These are phyloP conservation scores for Romanogobio albipinnatus DNA, from an alignment of 2,113 vertebrate genomes.

Conservation along the genomic window DNA sequence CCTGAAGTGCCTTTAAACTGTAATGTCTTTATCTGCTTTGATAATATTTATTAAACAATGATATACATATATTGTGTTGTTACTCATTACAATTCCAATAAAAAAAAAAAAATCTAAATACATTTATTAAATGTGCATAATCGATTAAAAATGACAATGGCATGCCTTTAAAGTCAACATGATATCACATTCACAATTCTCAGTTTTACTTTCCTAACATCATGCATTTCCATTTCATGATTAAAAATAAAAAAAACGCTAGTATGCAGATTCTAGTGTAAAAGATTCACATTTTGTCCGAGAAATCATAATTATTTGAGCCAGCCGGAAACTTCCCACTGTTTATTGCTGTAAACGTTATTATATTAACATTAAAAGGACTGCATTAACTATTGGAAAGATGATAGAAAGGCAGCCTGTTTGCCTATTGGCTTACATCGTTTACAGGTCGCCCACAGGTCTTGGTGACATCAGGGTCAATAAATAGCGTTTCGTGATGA, in stretches of 20 bases:
- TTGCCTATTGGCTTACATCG: neutral
- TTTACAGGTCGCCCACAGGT: neutral
- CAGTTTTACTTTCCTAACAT: neutral
- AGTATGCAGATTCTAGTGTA: neutral
- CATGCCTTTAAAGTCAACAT: neutral
- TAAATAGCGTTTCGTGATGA: neutral
- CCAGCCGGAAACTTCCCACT: no score
- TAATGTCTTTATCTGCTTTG: constrained; percentile 23
- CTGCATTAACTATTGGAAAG: neutral
- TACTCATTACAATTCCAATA: neutral
- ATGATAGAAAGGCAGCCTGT: neutral
- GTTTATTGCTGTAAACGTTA: neutral
- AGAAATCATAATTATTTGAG: neutral
- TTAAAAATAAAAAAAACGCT: neutral
- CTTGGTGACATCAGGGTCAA: neutral
- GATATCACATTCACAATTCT: neutral
- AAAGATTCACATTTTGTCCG: neutral
- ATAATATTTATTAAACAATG: constrained; percentile 34
- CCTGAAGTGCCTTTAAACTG: constrained; percentile 28
- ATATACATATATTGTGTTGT: constrained; percentile 25
- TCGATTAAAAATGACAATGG: constrained; percentile 27
- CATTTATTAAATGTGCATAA: neutral
- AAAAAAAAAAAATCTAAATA: neutral
- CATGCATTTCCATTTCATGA: neutral
- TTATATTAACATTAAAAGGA: neutral